Base-by-base conservation (phyloP, 1,140 invertebrate genomes). In the Cherax quadricarinatus region DNA sequence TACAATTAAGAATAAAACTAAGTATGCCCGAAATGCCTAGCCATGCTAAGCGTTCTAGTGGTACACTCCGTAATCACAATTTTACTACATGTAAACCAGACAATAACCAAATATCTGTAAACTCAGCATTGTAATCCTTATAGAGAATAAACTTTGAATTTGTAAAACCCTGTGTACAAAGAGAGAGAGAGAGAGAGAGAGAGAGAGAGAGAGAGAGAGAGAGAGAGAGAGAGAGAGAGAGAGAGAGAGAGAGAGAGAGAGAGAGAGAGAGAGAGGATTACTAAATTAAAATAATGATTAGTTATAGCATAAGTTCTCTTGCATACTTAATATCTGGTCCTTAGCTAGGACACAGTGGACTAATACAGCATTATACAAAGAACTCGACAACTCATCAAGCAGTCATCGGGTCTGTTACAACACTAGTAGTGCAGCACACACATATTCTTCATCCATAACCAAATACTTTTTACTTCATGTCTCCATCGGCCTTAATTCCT, bases 171-270 rank as follows among this genome's bases (percentile, higher is more conserved):
- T n/a, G n/a, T n/a, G n/a, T n/a, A n/a, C n/a, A n/a, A n/a, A n/a
- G n/a, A n/a, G n/a, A n/a, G n/a, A n/a, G n/a, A n/a, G n/a, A n/a
- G n/a, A n/a, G n/a, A n/a, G n/a, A n/a, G n/a, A n/a, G n/a, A n/a
- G n/a, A n/a, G n/a, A n/a, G n/a, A n/a, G n/a, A n/a, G n/a, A n/a
- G 70, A 73, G 70, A 73, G 70, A 73, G 70, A 73, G 70, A 73
- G 70, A 73, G 70, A 73, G 70, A 73, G 70, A 73, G 70, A 73
- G 70, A 73, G 70, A 73, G 70, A 7, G 70, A 7, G 70, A 7
- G 70, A 7, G 3, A 73, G 70, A 7, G 70, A 73, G 7, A 7
- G 70, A 7, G n/a, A n/a, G 30, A 41, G 30, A 41, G 30, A 41
- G 12, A 14, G 70, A 75, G 12, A 9, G 70, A 14, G 70, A 14